Evolutionary conservation across 2,888 invertebrate species (phyloP).

Genomic region (Orthonevra nobilis): DNA sequence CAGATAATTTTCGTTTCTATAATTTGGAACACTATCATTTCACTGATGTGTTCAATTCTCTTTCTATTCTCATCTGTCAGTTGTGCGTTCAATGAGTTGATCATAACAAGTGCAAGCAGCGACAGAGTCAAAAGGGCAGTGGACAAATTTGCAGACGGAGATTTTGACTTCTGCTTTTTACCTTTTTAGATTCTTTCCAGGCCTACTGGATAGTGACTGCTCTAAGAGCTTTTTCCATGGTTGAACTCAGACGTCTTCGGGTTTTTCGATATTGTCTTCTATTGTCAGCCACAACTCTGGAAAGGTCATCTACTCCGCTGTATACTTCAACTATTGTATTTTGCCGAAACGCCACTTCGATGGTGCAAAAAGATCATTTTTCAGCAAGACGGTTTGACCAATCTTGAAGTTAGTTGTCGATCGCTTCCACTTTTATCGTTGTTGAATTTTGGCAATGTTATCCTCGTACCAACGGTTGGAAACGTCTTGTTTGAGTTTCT

Average conservation of each 20-base stretch:
- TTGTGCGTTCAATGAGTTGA: neutral
- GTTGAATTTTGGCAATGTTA: too few relatives aligned
- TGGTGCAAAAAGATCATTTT: constrained; percentile 4
- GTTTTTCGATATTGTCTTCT: too few relatives aligned
- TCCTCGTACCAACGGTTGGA: too few relatives aligned
- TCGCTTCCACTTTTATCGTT: neutral
- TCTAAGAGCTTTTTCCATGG: constrained; percentile 3
- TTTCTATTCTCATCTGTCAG: neutral
- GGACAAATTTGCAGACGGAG: neutral
- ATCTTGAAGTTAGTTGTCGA: neutral
- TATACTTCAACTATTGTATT: too few relatives aligned
- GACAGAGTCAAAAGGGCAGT: too few relatives aligned
- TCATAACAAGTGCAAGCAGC: neutral
- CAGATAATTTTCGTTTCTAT: too few relatives aligned
- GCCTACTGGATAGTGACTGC: neutral
- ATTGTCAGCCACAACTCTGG: constrained; percentile 1
- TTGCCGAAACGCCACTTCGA: constrained; percentile 9
- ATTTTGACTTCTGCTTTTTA: neutral
- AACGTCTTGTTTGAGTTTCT: too few relatives aligned
- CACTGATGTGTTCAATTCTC: too few relatives aligned
- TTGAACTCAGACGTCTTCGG: too few relatives aligned
- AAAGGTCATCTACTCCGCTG: constrained; percentile 8
- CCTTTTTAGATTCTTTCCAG: neutral
- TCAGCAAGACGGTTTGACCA: constrained; percentile 1
- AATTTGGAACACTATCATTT: too few relatives aligned